Evolutionary conservation across 53 echinoderm and acorn worm species (phyloP).

Genomic region (Pentamera pediparva): DNA sequence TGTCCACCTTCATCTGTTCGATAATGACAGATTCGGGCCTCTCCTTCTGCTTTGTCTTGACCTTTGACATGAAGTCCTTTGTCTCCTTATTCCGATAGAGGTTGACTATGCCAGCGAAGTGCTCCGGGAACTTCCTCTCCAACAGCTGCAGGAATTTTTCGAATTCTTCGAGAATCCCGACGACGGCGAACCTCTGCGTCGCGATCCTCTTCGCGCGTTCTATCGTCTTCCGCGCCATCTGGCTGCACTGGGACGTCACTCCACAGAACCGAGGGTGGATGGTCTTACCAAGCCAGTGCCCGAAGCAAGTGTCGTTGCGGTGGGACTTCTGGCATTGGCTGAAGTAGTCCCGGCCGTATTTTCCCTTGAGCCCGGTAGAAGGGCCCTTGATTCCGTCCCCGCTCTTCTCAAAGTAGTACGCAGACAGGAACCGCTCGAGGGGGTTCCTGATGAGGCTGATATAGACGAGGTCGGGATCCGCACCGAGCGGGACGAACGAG

Average conservation of each 20-base stretch:
- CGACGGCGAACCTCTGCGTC: background rate
- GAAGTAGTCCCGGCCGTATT: conserved; percentile 28
- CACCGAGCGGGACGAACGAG: background rate
- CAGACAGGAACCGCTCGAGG: conserved; percentile 22
- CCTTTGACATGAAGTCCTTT: conserved; percentile 4
- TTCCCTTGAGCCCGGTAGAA: background rate
- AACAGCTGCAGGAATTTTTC: conserved; percentile 8
- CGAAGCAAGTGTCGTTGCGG: conserved; percentile 18
- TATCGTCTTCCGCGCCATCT: conserved; percentile 20
- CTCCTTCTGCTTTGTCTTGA: conserved; percentile 21
- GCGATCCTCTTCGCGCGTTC: background rate
- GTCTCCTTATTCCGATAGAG: background rate
- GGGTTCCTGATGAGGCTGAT: conserved; percentile 25
- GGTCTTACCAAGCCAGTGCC: conserved; percentile 26
- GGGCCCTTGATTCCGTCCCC: conserved; percentile 24
- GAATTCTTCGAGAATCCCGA: conserved; percentile 27
- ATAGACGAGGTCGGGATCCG: background rate
- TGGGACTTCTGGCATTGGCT: conserved; percentile 15
- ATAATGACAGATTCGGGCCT: conserved; percentile 14
- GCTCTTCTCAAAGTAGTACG: conserved; percentile 21
- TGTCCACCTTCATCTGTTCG: conserved; percentile 30
- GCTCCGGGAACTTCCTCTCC: background rate
- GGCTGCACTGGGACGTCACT: background rate
- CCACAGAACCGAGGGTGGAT: conserved; percentile 30
- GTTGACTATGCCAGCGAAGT: background rate